Percentiles rank a stretch among this genome's conserved stretches.
Conservation (phyloP, 1,140 invertebrate species). For the Aleiodes sp. region DNA sequence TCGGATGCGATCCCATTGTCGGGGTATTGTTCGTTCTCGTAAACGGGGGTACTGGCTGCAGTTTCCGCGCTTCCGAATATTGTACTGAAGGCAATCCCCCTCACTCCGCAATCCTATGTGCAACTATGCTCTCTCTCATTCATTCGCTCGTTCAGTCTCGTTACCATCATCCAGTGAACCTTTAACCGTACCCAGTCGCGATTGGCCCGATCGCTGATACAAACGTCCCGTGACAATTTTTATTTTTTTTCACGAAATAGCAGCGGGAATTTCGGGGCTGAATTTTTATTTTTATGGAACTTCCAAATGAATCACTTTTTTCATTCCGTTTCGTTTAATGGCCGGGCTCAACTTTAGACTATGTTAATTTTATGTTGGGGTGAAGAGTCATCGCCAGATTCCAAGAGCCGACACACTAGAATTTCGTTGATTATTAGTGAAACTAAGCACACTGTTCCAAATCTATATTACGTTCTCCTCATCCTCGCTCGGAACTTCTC, state of each 20-base stretch:
- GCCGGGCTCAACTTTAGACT: neutral
- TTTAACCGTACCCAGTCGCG: neutral
- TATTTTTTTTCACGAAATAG: neutral
- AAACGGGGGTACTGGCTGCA: slow-evolving; percentile 24
- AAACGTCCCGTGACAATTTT: slow-evolving; percentile 29
- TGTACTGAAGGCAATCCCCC: slow-evolving; percentile 5
- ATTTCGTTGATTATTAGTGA: slow-evolving; percentile 60
- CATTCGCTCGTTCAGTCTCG: neutral
- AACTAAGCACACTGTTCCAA: slow-evolving; percentile 26
- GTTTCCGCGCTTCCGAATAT: slow-evolving; percentile 36
- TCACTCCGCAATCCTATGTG: neutral
- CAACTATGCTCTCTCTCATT: neutral
- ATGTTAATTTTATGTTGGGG: neutral
- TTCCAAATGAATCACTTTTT: neutral
- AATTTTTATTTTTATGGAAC: neutral
- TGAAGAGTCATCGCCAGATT: slow-evolving; percentile 40
- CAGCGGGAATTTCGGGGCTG: neutral
- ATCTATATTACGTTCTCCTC: neutral
- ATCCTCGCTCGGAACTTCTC: slow-evolving; percentile 48
- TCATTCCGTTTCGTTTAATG: neutral
- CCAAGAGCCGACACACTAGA: slow-evolving; percentile 44
- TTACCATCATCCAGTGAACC: slow-evolving; percentile 1
- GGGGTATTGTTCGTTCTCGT: slow-evolving; percentile 57
- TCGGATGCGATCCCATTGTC: slow-evolving; percentile 64
- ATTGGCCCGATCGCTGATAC: slow-evolving; percentile 37